Evolutionary conservation across 2,797 vertebrate species (phyloP).

Genomic region (Antrozous pallidus): DNA sequence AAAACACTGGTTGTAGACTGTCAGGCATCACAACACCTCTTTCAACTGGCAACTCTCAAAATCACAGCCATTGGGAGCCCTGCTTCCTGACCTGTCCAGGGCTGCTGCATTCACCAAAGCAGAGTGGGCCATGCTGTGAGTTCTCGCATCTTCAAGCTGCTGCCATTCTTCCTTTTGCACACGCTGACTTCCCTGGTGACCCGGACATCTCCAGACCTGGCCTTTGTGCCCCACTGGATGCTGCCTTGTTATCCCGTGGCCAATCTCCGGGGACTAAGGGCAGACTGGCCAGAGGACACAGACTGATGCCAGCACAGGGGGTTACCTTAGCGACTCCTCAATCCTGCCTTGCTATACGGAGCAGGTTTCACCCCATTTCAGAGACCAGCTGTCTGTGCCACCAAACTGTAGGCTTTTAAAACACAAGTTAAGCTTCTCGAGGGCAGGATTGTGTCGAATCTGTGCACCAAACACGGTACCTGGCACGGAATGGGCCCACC

Average conservation of each 20-base stretch:
- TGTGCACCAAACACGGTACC: neutral
- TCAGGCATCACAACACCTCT: neutral
- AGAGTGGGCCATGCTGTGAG: rapidly evolving
- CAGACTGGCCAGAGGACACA: neutral
- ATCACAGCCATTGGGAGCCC: neutral
- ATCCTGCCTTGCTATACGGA: neutral
- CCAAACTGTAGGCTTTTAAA: neutral
- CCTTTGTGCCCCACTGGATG: neutral
- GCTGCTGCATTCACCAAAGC: neutral
- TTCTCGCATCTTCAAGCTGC: neutral
- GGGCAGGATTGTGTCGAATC: neutral
- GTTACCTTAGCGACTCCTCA: rapidly evolving
- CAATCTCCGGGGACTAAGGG: neutral
- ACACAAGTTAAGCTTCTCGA: neutral
- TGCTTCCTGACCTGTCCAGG: neutral
- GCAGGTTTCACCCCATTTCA: neutral
- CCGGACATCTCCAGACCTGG: neutral
- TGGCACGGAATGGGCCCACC: neutral
- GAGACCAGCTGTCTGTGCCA: neutral
- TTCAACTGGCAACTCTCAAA: neutral
- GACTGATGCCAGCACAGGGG: neutral
- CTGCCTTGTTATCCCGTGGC: neutral
- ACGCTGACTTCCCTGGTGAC: neutral
- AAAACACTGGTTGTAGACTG: neutral
- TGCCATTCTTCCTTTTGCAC: neutral